Percentiles rank a stretch among this genome's conserved stretches.
Evolutionary conservation across 2,797 vertebrate species (phyloP).

Genomic region (Pristis pectinata): DNA sequence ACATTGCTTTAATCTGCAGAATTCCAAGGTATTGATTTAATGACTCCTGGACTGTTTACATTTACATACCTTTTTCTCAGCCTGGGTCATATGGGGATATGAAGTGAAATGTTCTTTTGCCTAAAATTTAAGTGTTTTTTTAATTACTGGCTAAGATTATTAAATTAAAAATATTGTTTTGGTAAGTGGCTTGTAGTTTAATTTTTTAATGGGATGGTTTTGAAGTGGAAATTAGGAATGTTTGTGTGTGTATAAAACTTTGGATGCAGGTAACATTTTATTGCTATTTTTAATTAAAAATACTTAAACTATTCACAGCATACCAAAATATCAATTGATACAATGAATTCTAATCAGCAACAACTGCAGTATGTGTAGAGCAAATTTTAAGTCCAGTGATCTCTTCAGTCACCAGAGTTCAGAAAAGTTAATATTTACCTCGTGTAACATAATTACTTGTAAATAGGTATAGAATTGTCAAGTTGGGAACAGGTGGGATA

Average conservation of each 20-base stretch:
- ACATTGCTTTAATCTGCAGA: not conserved
- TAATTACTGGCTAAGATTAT: not conserved
- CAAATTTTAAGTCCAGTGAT: not conserved
- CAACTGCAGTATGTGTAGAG: not conserved
- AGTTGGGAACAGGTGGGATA: not conserved
- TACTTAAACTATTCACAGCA: not conserved
- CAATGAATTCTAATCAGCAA: not conserved
- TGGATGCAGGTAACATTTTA: not conserved
- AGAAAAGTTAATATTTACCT: conserved; percentile 25
- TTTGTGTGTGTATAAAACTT: not conserved
- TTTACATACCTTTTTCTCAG: not conserved
- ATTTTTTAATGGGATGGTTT: not conserved
- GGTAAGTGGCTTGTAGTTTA: not conserved
- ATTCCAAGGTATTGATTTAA: not conserved
- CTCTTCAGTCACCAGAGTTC: not conserved
- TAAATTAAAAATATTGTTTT: not conserved
- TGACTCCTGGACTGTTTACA: conserved; percentile 13
- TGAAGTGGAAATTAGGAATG: not conserved
- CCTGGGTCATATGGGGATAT: not conserved
- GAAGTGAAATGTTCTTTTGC: not conserved
- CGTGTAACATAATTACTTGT: conserved; percentile 21
- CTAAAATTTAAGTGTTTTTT: not conserved
- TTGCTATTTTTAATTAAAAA: not conserved
- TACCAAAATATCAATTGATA: not conserved
- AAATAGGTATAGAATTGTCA: conserved; percentile 31